A percentile compares a stretch with the other conserved stretches of the same genome.
Conservation (phyloP, 1,140 invertebrate species). For the Triops cancriformis region DNA sequence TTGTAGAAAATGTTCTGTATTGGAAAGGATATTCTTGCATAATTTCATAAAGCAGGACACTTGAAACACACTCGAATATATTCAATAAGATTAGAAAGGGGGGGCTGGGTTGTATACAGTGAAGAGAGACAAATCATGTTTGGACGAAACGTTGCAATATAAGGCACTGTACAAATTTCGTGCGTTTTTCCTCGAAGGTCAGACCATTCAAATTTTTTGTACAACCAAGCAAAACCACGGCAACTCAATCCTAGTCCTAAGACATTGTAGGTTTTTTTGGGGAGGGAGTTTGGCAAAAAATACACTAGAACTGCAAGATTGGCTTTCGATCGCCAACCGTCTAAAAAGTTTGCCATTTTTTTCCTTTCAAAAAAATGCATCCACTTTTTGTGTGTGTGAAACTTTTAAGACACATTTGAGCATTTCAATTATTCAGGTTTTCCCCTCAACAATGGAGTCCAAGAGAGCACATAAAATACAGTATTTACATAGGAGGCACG, state of each 20-base stretch:
- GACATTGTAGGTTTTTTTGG: not conserved
- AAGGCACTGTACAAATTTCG: slow-evolving; percentile 13
- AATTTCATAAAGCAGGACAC: not conserved
- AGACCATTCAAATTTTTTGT: not conserved
- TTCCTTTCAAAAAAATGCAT: too few relatives aligned
- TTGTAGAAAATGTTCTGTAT: not conserved
- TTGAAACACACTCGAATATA: slow-evolving; percentile 14
- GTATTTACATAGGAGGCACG: slow-evolving; percentile 3
- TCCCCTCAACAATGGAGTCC: not conserved
- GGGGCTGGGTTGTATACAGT: not conserved
- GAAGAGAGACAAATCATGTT: not conserved
- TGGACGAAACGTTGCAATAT: slow-evolving; percentile 2
- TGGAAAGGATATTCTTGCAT: not conserved
- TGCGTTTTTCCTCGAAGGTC: not conserved
- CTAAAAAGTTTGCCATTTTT: not conserved
- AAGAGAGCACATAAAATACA: not conserved
- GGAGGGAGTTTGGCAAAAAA: not conserved
- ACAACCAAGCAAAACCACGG: not conserved
- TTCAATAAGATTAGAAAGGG: not conserved
- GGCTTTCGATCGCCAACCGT: not conserved
- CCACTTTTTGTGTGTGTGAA: not conserved
- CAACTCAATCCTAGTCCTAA: not conserved
- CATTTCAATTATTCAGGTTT: slow-evolving; percentile 11
- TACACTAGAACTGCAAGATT: not conserved
- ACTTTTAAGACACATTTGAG: not conserved